Base-by-base conservation (phyloP, 2,888 invertebrate species). In the Cheilosia vernalis region DNA sequence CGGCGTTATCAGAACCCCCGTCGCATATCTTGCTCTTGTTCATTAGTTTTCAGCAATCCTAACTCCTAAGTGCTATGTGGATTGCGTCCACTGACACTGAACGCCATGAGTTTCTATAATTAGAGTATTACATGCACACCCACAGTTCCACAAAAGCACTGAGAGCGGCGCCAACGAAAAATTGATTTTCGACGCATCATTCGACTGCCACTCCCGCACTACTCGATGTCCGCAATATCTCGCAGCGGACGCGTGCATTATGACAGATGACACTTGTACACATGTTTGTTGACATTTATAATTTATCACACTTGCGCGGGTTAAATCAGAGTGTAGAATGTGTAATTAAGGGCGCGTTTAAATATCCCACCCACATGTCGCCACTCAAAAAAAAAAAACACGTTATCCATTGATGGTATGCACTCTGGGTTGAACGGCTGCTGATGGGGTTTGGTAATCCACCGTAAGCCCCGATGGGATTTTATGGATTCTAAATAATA, bases 211-310 rank as follows among this genome's bases (percentile, higher is more conserved):
- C 51, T 21, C 21, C 9, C 24, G 10, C 10, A 19, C 19, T 2
- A 21, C 21, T 13, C 49, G 30, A 30, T 47, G 51, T 27, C 51
- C 24, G 30, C 30, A 21, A 51, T 24, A 51, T 24, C 51, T 44
- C 42, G 30, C 67, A 37, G 27, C 55, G 67, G 63, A 69, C 55
- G 83, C 73, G 63, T 64, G 73, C 78, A 80, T 74, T 77, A 79
- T 80, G 70, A 64, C 74, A 80, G 74, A 24, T 27, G 27, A 64
- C 74, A 80, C 80, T 84, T 56, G 64, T 66, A 84, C 84, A 84
- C 69, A 80, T 84, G 84, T 80, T 84, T 80, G 84, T 84, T 84
- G 84, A 80, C 79, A 74, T 84, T 84, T 80, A 74, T 70, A 84
- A 84, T 84, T 84, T 84, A 84, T 80, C 79, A 79, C 73, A 79